Percentiles rank a stretch among this genome's conserved stretches.
phyloP scores from a whole-genome alignment of 2,888 invertebrate species.

The Pristionchus entomophagus region DNA sequence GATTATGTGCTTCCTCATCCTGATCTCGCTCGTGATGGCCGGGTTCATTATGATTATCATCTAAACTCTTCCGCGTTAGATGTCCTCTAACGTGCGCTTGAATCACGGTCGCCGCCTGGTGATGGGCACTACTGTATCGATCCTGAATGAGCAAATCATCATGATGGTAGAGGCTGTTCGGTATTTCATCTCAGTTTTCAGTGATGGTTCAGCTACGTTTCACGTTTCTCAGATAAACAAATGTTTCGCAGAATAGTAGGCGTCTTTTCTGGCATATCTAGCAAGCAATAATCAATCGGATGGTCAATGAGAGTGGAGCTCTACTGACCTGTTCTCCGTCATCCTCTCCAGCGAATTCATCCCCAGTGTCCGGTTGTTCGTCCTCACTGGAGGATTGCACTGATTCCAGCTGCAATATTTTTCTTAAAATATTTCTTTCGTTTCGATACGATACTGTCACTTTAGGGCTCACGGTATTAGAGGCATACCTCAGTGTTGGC shows the following conservation, averaged over 20 bases:
- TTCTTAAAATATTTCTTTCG: neutral
- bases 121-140: neutral
- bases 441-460: too few relatives aligned
- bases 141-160: neutral
- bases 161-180: neutral
- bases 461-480: neutral
- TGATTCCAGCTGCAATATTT: slow-evolving; percentile 8
- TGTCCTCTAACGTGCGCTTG: slow-evolving; percentile 49
- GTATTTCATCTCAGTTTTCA: too few relatives aligned
- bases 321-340: neutral
- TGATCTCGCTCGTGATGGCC: neutral
- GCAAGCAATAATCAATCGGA: too few relatives aligned
- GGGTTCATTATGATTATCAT: neutral
- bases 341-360: slow-evolving; percentile 14
- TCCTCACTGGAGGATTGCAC: neutral
- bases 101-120: slow-evolving; percentile 27
- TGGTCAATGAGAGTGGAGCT: too few relatives aligned
- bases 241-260: too few relatives aligned
- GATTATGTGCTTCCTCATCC: neutral
- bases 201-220: too few relatives aligned
- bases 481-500: slow-evolving; percentile 14
- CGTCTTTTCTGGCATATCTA: too few relatives aligned
- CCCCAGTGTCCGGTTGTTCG: slow-evolving; percentile 45
- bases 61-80: slow-evolving; percentile 48
- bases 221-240: too few relatives aligned